Evolutionary conservation across 2,888 invertebrate species (phyloP), one percentile per base, ranked within the genome.

Genomic region (Pachymerium ferrugineum): DNA sequence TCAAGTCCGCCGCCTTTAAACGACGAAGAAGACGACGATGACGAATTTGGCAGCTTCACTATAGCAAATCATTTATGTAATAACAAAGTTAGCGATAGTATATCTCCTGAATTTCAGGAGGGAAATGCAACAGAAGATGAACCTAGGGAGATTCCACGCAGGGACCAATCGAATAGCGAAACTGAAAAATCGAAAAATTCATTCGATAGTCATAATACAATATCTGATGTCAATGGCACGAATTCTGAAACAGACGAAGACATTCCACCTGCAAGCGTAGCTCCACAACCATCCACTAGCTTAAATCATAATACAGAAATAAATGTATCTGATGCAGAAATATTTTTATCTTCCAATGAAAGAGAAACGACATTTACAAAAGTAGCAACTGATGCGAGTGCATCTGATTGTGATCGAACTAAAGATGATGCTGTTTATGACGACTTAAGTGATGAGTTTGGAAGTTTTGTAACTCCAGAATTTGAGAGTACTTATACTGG

Each of bases 1-100:
- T 72, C 72, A n/a, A 72, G 72, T 28, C 72, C 72, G 6, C 72
- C 72, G 47, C 72, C 72, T 5, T 67, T 67, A 19, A 67, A 5
- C 29, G 67, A 67, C 67, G 67, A 67, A 12, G 67, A 67, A 3
- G 29, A 67, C 29, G 67, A 67, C 14, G 67, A 67, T 14, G 67
- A 67, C 14, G 67, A 67, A 14, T 67, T 67, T 19, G 29, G 28
- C 4, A 29, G 14, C 38, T 38, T 38, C 14, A 38, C 38, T 10
- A 38, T 38, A n/a, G 38, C 38, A 38, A 38, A 38, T 4, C 38
- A 38, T 38, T 38, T 38, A 38, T 38, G 38, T 38, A 38, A 38
- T 16, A 16, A 38, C 16, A 38, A 33, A 33, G 33, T 33, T 33
- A 33, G 6, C 6, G 33, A 33, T 12, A 33, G 33, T 5, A 33